phyloP scores from a whole-genome alignment of 2,888 invertebrate species.

The Tetranychus truncatus region DNA sequence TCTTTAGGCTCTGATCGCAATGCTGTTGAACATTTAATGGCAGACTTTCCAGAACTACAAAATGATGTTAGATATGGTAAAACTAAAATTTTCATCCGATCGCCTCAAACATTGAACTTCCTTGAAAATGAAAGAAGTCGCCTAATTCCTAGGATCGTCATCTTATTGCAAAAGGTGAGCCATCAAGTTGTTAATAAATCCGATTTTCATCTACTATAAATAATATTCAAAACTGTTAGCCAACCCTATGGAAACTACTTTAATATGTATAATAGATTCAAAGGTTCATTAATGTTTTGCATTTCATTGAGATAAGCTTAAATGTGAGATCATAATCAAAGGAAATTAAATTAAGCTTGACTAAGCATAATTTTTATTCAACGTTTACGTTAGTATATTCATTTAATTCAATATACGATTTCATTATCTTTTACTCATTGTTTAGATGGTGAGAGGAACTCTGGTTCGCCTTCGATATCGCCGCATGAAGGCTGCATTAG shows the following conservation, averaged over 20 bases:
- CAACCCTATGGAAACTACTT: no score
- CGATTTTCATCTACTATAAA: no score
- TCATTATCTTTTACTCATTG: not conserved
- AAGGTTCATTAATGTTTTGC: not conserved
- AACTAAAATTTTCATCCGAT: conserved; percentile 85
- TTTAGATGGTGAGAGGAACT: not conserved
- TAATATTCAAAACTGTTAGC: no score
- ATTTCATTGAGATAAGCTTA: no score
- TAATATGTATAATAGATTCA: no score
- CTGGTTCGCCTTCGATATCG: conserved; percentile 51
- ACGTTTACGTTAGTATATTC: not conserved
- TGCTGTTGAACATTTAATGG: not conserved
- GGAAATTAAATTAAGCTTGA: not conserved
- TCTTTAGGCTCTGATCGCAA: not conserved
- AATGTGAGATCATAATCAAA: not conserved
- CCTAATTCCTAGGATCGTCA: conserved; percentile 72
- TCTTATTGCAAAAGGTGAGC: conserved; percentile 70
- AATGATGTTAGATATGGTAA: conserved; percentile 81
- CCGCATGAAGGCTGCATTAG: conserved; percentile 62
- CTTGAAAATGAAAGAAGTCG: conserved; percentile 68
- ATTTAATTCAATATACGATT: not conserved
- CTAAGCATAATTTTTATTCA: not conserved
- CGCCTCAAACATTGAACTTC: conserved; percentile 71
- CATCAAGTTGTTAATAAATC: not conserved
- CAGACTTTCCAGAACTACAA: conserved; percentile 33